Base-by-base conservation (phyloP, 1,140 invertebrate species). In the Drosophila neocordata region DNA sequence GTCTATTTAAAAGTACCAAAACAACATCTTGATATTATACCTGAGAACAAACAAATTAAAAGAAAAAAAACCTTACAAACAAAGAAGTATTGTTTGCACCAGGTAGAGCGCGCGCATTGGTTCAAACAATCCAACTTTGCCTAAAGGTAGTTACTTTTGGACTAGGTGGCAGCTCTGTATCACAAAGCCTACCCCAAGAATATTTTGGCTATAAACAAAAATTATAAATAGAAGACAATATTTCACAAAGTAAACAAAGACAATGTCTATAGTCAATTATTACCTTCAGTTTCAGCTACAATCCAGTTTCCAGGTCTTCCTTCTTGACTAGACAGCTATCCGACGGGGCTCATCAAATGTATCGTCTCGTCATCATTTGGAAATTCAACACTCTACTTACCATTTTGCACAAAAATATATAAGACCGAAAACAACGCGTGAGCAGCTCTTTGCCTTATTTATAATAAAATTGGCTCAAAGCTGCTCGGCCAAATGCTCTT, bases 351-450 rank as follows among this genome's bases (percentile, higher is more conserved):
- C 13, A 57, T 11, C 34, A n/a, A n/a, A 37, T 31, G 27, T 6
- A 27, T 4, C 38, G n/a, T 24, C 63, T 4, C 38, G n/a, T 24
- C 63, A 22, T 52, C n/a, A 18, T 69, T 31, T 8, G 1, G 58
- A 52, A 35, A 66, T 59, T 62, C 11, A 67, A 52, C 82, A 85
- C 82, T 85, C 82, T 85, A 85, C 83, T 85, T 48, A 85, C 82
- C 82, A 9, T 53, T 51, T 15, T 13, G 59, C 31, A 34, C 20
- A 56, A 5, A 52, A 18, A 52, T 22, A 37, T 13, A 37, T n/a
- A n/a, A n/a, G 22, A 74, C 34, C 27, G 27, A 31, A 9, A 27
- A 53, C 5, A 48, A 53, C 82, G 78, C 82, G 82, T 8, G 71
- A 82, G 63, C 65, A 35, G 53, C 53, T 35, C 18, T 4, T 18